These are phyloP conservation scores for Nephrocerus scutellatus DNA, from an alignment of 2,888 invertebrate genomes.

Conservation along the genomic window DNA sequence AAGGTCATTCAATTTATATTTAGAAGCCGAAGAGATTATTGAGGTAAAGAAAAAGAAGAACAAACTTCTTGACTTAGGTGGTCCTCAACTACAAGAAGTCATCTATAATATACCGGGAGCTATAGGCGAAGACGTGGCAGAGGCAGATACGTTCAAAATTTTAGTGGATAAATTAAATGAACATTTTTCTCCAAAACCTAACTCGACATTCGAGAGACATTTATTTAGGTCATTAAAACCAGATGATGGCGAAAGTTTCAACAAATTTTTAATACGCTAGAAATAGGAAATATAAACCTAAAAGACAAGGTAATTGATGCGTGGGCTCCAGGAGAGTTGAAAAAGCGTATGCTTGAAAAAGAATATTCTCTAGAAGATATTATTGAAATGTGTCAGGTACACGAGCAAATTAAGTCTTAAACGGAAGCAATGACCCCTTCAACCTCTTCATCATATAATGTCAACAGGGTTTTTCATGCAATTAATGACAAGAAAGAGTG, in stretches of 20 bases:
- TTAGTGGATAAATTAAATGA: constrained; percentile 8
- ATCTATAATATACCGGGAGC: constrained; percentile 10
- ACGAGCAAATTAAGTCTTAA: constrained; percentile 6
- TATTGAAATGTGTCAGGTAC: constrained; percentile 7
- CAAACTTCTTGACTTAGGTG: constrained; percentile 2
- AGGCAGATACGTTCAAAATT: constrained; percentile 6
- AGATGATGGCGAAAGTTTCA: constrained; percentile 9
- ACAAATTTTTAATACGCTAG: too few relatives aligned
- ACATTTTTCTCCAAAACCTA: constrained; percentile 7
- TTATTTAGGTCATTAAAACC: constrained; percentile 6
- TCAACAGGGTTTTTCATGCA: too few relatives aligned
- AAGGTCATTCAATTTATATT: constrained; percentile 8
- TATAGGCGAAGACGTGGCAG: constrained; percentile 4
- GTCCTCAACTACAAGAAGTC: constrained; percentile 9
- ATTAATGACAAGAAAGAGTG: constrained; percentile 8
- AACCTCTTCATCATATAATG: too few relatives aligned
- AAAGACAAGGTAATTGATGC: too few relatives aligned
- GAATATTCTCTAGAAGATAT: constrained; percentile 7
- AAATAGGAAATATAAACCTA: too few relatives aligned
- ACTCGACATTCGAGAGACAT: constrained; percentile 12
- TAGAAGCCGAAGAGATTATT: constrained; percentile 8
- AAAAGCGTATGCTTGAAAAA: constrained; percentile 7
- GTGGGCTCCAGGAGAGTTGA: constrained; percentile 3
- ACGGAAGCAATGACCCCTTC: constrained; percentile 7
- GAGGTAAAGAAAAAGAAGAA: constrained; percentile 3